Evolutionary conservation across 1,140 invertebrate species (phyloP).

Genomic region (Plectus sambesii): DNA sequence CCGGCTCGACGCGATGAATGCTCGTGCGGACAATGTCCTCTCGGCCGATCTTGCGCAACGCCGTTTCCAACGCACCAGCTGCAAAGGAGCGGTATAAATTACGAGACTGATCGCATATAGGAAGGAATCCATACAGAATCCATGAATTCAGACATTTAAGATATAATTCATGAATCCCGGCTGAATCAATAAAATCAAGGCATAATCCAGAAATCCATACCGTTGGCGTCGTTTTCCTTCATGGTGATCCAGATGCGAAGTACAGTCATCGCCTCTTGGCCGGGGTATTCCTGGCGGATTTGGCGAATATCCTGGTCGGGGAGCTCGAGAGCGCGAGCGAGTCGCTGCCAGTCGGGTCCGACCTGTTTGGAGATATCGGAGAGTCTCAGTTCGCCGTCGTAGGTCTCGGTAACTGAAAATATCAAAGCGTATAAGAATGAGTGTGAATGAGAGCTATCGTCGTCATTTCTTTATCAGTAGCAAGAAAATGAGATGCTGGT

Average conservation of each 20-base stretch:
- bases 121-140: constrained; percentile 7
- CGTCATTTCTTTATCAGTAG: no score
- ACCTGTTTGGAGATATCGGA: no score
- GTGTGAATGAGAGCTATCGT: no score
- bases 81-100: constrained; percentile 17
- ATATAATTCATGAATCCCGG: neutral
- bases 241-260: constrained; percentile 43
- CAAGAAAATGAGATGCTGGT: no score
- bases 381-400: no score
- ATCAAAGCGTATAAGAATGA: no score
- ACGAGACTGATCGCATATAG: constrained; percentile 13
- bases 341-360: constrained; percentile 33
- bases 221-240: constrained; percentile 37
- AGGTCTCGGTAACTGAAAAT: no score
- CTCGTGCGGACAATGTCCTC: constrained; percentile 45
- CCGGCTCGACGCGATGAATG: no score
- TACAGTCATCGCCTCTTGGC: constrained; percentile 35
- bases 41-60: constrained; percentile 38
- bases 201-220: constrained; percentile 19
- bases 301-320: constrained; percentile 40
- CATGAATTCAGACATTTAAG: constrained; percentile 2
- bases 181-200: neutral
- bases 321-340: constrained; percentile 36
- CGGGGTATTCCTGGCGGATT: constrained; percentile 33
- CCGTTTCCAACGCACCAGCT: constrained; percentile 35